Conservation (phyloP, 2,113 vertebrate genomes). For the Chinchilla lanigera region DNA sequence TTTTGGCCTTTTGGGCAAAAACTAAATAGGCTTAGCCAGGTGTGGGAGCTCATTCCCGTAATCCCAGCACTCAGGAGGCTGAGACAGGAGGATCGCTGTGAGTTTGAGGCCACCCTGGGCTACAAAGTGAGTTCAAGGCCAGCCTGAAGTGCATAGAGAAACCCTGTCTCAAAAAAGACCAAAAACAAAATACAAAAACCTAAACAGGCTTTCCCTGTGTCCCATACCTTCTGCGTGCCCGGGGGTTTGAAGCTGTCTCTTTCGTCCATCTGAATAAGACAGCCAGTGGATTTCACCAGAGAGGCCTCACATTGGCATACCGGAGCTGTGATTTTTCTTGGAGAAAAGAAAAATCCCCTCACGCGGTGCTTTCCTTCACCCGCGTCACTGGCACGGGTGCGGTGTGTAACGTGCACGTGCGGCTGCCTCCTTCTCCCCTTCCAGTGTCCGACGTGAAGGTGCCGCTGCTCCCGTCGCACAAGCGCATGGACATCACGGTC, state of each 20-base stretch:
- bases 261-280: neutral
- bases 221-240: neutral
- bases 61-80: no score
- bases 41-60: no score
- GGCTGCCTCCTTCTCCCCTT: neutral
- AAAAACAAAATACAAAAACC: neutral
- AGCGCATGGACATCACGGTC: conserved; percentile 94
- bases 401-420: neutral
- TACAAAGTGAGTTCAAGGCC: no score
- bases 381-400: no score
- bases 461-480: conserved; percentile 92
- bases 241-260: neutral
- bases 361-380: accelerated
- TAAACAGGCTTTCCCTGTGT: neutral
- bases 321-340: neutral
- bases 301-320: no score
- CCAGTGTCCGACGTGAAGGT: conserved; percentile 94
- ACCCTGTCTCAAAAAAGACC: no score
- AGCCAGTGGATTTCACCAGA: neutral
- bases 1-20: neutral
- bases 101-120: no score
- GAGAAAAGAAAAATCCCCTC: no score
- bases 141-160: no score
- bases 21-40: no score
- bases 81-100: no score